Evolutionary conservation across 2,113 vertebrate species (phyloP).

Genomic region (Hiodon tergisus): DNA sequence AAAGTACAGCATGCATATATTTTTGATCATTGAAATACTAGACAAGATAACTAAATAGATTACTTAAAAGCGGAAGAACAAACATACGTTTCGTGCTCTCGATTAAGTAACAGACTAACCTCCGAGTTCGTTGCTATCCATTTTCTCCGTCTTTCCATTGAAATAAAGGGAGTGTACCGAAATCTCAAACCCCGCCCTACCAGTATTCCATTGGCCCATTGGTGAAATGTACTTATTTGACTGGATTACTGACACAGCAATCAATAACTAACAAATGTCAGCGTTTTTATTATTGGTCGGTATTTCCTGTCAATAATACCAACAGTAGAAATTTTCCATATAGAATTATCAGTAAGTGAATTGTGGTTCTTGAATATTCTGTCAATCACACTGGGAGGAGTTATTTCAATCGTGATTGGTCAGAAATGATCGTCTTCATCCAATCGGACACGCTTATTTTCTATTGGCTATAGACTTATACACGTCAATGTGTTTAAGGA

Average conservation of each 20-base stretch:
- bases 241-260: neutral
- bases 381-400: too few species aligned
- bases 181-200: neutral
- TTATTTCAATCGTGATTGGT: too few species aligned
- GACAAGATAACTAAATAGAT: neutral
- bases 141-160: conserved; percentile 17
- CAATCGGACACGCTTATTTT: too few species aligned
- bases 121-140: conserved; percentile 19
- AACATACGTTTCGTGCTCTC: neutral
- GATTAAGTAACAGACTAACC: conserved; percentile 11
- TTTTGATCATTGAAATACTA: neutral
- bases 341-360: too few species aligned
- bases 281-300: too few species aligned
- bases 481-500: too few species aligned
- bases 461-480: too few species aligned
- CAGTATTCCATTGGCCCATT: neutral
- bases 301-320: too few species aligned
- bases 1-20: neutral
- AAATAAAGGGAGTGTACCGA: conserved; percentile 10
- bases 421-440: too few species aligned
- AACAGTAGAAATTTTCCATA: too few species aligned
- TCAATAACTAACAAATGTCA: neutral
- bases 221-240: neutral
- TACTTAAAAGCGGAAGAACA: neutral
- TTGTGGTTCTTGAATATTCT: too few species aligned